phyloP scores from a whole-genome alignment of 64 coral and sea anemone species.

The Stichodactyla helianthus region DNA sequence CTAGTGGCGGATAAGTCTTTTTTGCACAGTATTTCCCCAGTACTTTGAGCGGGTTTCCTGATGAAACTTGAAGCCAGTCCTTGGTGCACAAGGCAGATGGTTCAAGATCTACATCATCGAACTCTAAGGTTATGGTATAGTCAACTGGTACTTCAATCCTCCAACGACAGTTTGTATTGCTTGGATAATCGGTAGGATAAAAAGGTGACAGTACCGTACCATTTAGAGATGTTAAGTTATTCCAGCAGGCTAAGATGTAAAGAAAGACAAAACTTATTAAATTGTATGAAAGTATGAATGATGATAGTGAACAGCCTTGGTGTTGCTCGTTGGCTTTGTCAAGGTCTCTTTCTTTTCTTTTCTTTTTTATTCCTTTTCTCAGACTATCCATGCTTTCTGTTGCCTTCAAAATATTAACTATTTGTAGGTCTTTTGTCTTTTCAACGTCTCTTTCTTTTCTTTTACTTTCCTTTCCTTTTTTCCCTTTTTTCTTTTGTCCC shows the following conservation, averaged over 20 bases:
- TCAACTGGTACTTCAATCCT: constrained; percentile 10
- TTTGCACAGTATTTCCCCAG: not conserved
- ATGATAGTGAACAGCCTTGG: too few species aligned
- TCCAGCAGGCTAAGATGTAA: constrained; percentile 40
- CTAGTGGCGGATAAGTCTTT: not conserved
- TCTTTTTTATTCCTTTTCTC: too few species aligned
- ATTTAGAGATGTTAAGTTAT: constrained; percentile 11
- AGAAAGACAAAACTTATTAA: not conserved
- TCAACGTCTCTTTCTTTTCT: too few species aligned
- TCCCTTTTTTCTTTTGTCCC: too few species aligned
- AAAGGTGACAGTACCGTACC: constrained; percentile 63
- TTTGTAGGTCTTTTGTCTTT: too few species aligned
- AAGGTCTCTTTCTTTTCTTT: too few species aligned
- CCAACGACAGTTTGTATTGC: constrained; percentile 55
- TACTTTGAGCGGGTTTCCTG: not conserved
- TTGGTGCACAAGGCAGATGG: not conserved
- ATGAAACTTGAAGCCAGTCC: not conserved
- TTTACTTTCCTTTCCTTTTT: too few species aligned
- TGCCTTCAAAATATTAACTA: too few species aligned
- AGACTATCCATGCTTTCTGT: too few species aligned
- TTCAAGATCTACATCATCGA: not conserved
- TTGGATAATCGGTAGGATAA: constrained; percentile 37
- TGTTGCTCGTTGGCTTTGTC: too few species aligned
- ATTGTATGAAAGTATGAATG: too few species aligned
- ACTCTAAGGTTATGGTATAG: not conserved